Percentiles rank a stretch among this genome's conserved stretches.
phyloP scores from a whole-genome alignment of 1,140 invertebrate genomes.

The Helicoverpa armigera region DNA sequence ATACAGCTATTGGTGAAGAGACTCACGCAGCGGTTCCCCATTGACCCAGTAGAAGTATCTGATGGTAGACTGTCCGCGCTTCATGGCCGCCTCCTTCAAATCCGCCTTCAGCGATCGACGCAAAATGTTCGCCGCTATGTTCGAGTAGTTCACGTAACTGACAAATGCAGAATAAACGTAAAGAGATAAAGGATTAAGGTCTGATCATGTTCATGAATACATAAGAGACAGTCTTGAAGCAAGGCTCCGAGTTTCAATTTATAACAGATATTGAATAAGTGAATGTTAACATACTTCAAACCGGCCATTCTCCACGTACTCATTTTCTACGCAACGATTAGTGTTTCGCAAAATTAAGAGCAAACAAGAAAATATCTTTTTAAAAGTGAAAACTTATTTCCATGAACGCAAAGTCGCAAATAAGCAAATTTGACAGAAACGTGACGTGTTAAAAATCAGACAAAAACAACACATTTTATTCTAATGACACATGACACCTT shows the following conservation, averaged over 20 bases:
- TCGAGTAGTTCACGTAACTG: conserved; percentile 97
- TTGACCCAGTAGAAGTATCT: conserved; percentile 93
- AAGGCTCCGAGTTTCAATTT: no score
- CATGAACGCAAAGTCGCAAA: neutral
- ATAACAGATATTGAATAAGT: neutral
- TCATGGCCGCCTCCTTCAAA: conserved; percentile 90
- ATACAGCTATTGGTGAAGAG: no score
- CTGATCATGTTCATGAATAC: no score
- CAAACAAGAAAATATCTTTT: no score
- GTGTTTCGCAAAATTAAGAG: neutral
- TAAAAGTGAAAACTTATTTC: neutral
- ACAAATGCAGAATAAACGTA: conserved; percentile 61
- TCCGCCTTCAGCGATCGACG: conserved; percentile 93
- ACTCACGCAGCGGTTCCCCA: conserved; percentile 80
- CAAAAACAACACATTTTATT: no score
- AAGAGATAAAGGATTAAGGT: no score
- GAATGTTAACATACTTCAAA: neutral
- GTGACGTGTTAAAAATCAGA: no score
- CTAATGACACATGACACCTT: no score
- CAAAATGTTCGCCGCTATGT: conserved; percentile 93
- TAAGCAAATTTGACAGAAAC: no score
- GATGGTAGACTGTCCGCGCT: conserved; percentile 91
- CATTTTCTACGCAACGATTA: neutral
- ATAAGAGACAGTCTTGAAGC: no score
- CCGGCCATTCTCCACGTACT: conserved; percentile 9